Evolutionary conservation across 2,888 invertebrate species (phyloP), one percentile per base, ranked within the genome.

Genomic region (Choreutis nemorana): DNA sequence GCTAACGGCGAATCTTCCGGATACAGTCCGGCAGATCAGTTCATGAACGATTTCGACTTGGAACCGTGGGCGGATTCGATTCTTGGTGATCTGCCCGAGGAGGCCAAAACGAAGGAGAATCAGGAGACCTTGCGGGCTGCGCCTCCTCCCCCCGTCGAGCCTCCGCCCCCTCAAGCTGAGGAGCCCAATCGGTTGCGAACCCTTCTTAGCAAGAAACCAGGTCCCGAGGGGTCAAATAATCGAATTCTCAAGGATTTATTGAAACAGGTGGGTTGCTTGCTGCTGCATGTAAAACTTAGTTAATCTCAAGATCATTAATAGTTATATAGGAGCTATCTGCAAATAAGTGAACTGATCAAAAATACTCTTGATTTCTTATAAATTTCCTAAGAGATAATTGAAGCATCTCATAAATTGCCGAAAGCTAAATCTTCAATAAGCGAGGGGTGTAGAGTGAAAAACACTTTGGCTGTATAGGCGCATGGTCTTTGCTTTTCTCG

Each of bases 21-120:
- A 24, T 60, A 75, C 30, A 66, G 65, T 32, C 79, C 81, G 26
- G 61, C 62, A 16, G 79, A 81, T 30, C 57, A 60, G 29, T 79
- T 81, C 51, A 66, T 81, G 31, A 71, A 72, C 45, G 88, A 88
- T 46, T 84, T 87, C 60, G 87, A 87, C 46, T 83, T 87, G 48
- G 88, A 87, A 48, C 83, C 87, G 32, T 90, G 78, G 63, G 61
- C 71, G 77, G 70, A 56, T 52, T 48, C 82, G 42, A 85, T 84
- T 63, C 86, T 86, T 62, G 83, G 84, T 50, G 86, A 87, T 30
- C 72, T 87, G 55, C 68, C 79, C 23, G 48, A 41, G 28, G 84
- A 84, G 15, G 73, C 81, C 16, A n/a, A n/a, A n/a, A 49, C 65
- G 10, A 72, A 67, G 38, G 72, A 78, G 14, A 61, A 79, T 29